Evolutionary conservation across 2,888 invertebrate genomes (phyloP).

Genomic region (Lamellibrachia satsuma): DNA sequence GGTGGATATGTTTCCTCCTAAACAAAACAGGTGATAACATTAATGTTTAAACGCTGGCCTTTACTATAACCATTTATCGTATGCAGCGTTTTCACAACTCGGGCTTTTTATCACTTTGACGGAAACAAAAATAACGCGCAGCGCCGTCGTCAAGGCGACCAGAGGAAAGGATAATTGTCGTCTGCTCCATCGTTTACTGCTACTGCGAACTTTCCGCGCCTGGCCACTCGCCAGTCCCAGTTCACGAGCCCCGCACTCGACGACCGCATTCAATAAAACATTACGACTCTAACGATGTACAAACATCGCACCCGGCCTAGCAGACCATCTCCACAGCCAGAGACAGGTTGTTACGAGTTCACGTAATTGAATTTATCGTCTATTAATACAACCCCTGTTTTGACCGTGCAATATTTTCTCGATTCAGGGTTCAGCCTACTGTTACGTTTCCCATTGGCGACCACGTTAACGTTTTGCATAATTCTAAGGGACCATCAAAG

Average conservation of each 20-base stretch:
- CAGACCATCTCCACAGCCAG: not conserved
- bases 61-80: not conserved
- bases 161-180: constrained; percentile 5
- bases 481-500: no score
- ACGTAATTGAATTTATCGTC: not conserved
- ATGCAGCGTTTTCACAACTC: not conserved
- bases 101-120: not conserved
- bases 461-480: no score
- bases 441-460: no score
- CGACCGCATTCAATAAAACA: not conserved
- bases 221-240: not conserved
- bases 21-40: not conserved
- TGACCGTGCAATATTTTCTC: no score
- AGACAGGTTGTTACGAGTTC: not conserved
- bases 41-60: not conserved
- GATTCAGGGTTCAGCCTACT: no score
- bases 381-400: not conserved
- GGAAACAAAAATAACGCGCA: not conserved
- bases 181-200: constrained; percentile 4
- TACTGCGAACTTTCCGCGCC: not conserved
- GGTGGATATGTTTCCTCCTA: not conserved
- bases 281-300: not conserved
- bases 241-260: not conserved
- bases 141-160: not conserved
- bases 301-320: not conserved